Percentiles rank a stretch among this genome's conserved stretches.
Evolutionary conservation across 1,140 invertebrate genomes (phyloP).

Genomic region (Drosophila subpulchrella): DNA sequence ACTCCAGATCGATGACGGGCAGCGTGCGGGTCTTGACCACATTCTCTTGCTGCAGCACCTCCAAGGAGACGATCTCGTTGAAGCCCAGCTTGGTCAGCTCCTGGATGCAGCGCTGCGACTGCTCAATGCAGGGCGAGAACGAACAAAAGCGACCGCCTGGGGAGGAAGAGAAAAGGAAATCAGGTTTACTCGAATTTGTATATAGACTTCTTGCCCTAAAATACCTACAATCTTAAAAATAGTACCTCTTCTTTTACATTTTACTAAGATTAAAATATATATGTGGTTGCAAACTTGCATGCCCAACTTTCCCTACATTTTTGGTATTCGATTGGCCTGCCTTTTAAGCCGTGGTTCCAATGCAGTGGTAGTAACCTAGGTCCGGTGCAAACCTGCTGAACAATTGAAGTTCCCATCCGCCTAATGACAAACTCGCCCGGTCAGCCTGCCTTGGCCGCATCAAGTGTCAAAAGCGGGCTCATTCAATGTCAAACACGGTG

Average conservation of each 20-base stretch:
- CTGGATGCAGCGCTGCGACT: constrained; percentile 95
- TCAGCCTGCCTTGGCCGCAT: constrained; percentile 56
- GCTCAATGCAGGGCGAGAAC: constrained; percentile 99
- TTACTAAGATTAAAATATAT: too few species aligned
- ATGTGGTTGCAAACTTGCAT: neutral
- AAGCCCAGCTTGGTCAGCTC: constrained; percentile 90
- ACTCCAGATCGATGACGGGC: constrained; percentile 89
- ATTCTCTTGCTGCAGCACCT: constrained; percentile 94
- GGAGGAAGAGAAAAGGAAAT: constrained; percentile 51
- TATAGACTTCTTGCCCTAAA: neutral
- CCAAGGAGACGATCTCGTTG: constrained; percentile 93
- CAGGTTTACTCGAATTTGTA: constrained; percentile 1
- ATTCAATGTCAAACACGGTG: constrained; percentile 78
- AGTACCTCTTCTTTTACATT: too few species aligned
- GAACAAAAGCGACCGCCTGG: constrained; percentile 96
- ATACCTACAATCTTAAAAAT: too few species aligned
- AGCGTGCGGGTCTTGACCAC: constrained; percentile 91
- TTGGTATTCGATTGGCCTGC: constrained; percentile 3
- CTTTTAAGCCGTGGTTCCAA: neutral
- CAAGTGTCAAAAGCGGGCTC: constrained; percentile 75
- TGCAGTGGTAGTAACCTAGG: constrained; percentile 8
- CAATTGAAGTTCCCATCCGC: constrained; percentile 49
- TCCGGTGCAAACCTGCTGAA: constrained; percentile 14
- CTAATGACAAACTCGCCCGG: constrained; percentile 76
- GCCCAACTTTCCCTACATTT: neutral